Evolutionary conservation across 2,113 vertebrate genomes (phyloP).

Genomic region (Xiphophorus maculatus): DNA sequence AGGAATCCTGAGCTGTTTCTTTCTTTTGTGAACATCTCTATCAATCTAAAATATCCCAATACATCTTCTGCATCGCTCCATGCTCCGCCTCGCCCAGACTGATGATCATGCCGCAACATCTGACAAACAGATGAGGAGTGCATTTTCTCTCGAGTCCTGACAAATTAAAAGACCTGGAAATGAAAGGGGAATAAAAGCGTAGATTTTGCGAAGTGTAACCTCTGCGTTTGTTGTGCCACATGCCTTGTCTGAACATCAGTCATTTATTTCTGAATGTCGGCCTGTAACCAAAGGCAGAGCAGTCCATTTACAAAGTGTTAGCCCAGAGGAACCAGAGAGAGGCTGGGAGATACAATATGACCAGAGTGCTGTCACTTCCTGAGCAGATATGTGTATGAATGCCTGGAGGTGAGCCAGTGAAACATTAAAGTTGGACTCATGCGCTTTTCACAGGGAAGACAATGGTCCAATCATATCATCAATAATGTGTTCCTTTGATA

Average conservation of each 20-base stretch:
- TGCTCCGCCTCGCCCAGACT: constrained; percentile 50
- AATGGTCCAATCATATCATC: constrained; percentile 5
- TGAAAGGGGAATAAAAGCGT: constrained; percentile 39
- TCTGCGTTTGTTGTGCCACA: constrained; percentile 6
- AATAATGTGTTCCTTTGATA: constrained; percentile 16
- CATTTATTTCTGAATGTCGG: constrained; percentile 34
- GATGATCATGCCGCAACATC: constrained; percentile 47
- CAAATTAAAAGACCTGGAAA: constrained; percentile 51
- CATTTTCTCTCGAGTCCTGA: constrained; percentile 56
- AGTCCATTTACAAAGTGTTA: constrained; percentile 29
- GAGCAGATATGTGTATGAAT: constrained; percentile 31
- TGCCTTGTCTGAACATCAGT: constrained; percentile 23
- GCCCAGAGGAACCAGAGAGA: constrained; percentile 26
- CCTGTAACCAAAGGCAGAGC: constrained; percentile 29
- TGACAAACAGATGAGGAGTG: constrained; percentile 56
- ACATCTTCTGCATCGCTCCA: constrained; percentile 62
- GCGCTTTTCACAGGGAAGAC: constrained; percentile 22
- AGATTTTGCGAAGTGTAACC: constrained; percentile 39
- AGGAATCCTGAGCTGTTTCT: constrained; percentile 22
- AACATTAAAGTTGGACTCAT: constrained; percentile 20
- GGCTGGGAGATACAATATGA: constrained; percentile 53
- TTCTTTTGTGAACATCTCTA: constrained; percentile 36
- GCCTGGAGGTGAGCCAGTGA: constrained; percentile 44
- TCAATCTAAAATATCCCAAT: constrained; percentile 65
- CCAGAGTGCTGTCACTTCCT: constrained; percentile 34